phyloP scores from a whole-genome alignment of 2,888 invertebrate genomes.

The Nematopogon swammerdamellus region DNA sequence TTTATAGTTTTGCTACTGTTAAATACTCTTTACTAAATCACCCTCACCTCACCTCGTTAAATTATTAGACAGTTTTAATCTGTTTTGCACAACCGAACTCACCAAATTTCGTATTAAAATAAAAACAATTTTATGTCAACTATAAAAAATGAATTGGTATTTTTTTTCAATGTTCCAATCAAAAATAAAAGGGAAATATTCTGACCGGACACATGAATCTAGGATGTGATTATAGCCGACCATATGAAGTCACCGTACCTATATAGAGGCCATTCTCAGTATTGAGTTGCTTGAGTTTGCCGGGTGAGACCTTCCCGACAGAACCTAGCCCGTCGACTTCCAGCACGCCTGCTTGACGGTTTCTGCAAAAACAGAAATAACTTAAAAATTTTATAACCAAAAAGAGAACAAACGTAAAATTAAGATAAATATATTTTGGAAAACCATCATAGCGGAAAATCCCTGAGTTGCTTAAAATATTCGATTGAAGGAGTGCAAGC shows the following conservation, averaged over 20 bases:
- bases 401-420: not conserved
- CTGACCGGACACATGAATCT: too few relatives aligned
- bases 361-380: slow-evolving; percentile 60
- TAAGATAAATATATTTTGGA: slow-evolving; percentile 5
- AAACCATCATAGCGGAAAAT: too few relatives aligned
- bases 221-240: too few relatives aligned
- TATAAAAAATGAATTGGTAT: not conserved
- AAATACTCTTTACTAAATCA: too few relatives aligned
- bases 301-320: slow-evolving; percentile 77
- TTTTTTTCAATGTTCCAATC: too few relatives aligned
- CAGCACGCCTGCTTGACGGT: slow-evolving; percentile 80
- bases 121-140: not conserved
- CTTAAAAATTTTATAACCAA: too few relatives aligned
- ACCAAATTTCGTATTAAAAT: not conserved
- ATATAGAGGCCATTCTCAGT: slow-evolving; percentile 87
- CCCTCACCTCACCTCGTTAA: too few relatives aligned
- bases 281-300: slow-evolving; percentile 79
- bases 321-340: slow-evolving; percentile 87
- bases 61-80: too few relatives aligned
- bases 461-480: too few relatives aligned
- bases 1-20: too few relatives aligned
- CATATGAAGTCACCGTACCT: slow-evolving; percentile 55
- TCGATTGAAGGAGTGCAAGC: too few relatives aligned
- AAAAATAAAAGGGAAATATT: too few relatives aligned
- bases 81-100: not conserved